phyloP scores from a whole-genome alignment of 2,888 invertebrate species.

The Zeuzera pyrina region DNA sequence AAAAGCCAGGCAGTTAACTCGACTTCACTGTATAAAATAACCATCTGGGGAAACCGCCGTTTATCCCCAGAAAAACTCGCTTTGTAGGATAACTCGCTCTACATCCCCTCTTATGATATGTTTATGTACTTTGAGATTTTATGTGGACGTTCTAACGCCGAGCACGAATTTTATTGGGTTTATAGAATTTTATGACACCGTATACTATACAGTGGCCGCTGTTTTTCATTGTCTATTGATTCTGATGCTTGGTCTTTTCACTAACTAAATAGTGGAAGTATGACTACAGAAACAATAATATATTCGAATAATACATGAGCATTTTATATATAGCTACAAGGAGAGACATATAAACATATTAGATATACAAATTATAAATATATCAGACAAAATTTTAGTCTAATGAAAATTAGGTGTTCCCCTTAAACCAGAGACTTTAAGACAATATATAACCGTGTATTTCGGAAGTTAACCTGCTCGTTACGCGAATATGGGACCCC shows the following conservation, averaged over 20 bases:
- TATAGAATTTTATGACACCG: conserved; percentile 70
- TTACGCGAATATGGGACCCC: no score
- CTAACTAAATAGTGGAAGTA: no score
- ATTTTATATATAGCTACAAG: no score
- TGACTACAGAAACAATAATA: no score
- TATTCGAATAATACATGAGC: no score
- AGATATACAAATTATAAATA: no score
- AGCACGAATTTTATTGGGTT: conserved; percentile 71
- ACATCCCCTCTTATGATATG: conserved; percentile 70
- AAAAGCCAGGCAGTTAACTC: conserved; percentile 54
- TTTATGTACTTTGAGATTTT: conserved; percentile 72
- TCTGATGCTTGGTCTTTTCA: conserved; percentile 34
- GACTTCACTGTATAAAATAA: conserved; percentile 68
- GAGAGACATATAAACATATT: no score
- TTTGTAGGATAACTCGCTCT: conserved; percentile 64
- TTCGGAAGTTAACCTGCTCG: no score
- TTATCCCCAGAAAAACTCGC: conserved; percentile 66
- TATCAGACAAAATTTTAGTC: no score
- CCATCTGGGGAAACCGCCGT: conserved; percentile 63
- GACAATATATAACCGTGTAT: no score
- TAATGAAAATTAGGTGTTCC: no score
- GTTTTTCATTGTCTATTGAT: conserved; percentile 69
- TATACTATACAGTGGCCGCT: conserved; percentile 62
- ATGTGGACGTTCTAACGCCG: conserved; percentile 69
- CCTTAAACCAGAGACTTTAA: no score